These are phyloP conservation scores for Pristis pectinata DNA, from an alignment of 2,797 vertebrate genomes.

Conservation along the genomic window DNA sequence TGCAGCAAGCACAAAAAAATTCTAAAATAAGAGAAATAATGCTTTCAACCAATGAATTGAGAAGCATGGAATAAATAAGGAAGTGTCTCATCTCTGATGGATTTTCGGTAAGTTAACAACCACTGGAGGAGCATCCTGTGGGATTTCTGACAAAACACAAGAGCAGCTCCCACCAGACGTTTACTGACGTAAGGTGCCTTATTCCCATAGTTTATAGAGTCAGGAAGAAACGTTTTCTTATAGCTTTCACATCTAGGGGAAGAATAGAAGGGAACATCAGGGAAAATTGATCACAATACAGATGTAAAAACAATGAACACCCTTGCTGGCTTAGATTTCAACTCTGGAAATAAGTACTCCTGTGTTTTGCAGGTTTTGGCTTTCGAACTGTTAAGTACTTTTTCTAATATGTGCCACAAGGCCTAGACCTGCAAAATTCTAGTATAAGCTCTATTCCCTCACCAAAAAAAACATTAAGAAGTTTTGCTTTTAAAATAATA, in stretches of 20 bases:
- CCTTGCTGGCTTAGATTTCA: neutral
- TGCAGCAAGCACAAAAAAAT: neutral
- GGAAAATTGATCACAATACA: constrained; percentile 20
- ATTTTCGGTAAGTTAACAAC: neutral
- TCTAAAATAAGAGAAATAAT: neutral
- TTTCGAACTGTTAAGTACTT: neutral
- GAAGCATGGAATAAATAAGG: constrained; percentile 4
- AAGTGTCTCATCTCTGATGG: neutral
- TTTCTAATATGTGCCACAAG: neutral
- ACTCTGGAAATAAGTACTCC: neutral
- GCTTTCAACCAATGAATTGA: neutral
- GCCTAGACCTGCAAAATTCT: neutral
- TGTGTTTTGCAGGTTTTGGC: neutral
- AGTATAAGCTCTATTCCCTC: neutral
- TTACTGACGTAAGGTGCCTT: neutral
- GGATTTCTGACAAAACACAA: constrained; percentile 26
- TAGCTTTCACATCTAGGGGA: neutral
- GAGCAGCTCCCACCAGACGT: neutral
- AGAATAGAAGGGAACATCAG: constrained; percentile 27
- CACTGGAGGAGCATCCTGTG: constrained; percentile 27
- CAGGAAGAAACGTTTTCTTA: constrained; percentile 14
- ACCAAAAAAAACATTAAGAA: too few species aligned
- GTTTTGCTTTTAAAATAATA: neutral
- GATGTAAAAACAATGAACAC: neutral
- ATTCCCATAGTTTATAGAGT: neutral